Conservation (phyloP, 2,797 vertebrate species). For the Muraenolepis orangiensis region DNA sequence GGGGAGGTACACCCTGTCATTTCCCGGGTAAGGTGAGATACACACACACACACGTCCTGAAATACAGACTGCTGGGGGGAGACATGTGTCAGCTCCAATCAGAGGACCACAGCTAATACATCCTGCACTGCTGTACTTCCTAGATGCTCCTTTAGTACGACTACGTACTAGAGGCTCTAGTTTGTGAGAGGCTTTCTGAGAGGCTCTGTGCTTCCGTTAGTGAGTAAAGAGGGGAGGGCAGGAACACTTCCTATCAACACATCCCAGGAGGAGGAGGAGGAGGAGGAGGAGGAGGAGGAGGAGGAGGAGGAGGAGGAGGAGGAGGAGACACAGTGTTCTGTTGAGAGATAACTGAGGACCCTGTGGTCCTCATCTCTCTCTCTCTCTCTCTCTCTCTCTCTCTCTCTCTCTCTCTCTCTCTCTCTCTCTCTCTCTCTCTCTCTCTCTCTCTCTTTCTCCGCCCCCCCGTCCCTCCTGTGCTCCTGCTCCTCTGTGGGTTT, state of each 20-base stretch:
- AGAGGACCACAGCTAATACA: conserved; percentile 42
- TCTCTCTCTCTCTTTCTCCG: too few species aligned
- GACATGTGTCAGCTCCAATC: conserved; percentile 56
- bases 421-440: background rate
- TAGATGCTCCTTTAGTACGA: conserved; percentile 1
- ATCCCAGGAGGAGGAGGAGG: too few species aligned
- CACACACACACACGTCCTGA: conserved; percentile 49
- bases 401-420: too few species aligned
- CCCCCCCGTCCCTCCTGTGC: too few species aligned
- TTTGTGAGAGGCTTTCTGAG: too few species aligned
- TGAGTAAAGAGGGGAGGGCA: background rate
- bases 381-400: too few species aligned
- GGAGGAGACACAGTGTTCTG: too few species aligned
- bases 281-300: too few species aligned
- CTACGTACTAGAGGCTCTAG: too few species aligned
- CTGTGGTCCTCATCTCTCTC: background rate
- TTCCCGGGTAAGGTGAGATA: conserved; percentile 54
- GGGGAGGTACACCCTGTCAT: conserved; percentile 46
- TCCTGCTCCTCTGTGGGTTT: too few species aligned
- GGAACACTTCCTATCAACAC: background rate
- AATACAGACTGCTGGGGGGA: conserved; percentile 55
- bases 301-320: too few species aligned
- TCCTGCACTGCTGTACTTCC: conserved; percentile 27
- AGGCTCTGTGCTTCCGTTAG: background rate
- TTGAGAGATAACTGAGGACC: background rate